Percentiles rank a stretch among this genome's conserved stretches.
Conservation (phyloP, 2,888 invertebrate species). For the Ennomos fuscantarius region DNA sequence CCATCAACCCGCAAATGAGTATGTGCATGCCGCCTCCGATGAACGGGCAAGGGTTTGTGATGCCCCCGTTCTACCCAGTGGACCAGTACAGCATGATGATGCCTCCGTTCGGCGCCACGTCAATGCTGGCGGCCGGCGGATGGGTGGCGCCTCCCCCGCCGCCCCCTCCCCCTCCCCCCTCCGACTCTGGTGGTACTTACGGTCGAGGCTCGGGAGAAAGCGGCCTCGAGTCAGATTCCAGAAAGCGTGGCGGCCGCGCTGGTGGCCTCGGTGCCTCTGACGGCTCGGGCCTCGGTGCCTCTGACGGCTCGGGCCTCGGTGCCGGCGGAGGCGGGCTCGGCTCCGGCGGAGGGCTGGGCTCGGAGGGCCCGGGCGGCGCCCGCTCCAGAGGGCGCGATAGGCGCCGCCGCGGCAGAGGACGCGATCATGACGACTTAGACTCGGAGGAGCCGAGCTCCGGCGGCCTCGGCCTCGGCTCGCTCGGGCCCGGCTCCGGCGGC, state of each 20-base stretch:
- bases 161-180: slow-evolving; percentile 69
- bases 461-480: slow-evolving; percentile 63
- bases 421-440: slow-evolving; percentile 65
- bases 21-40: slow-evolving; percentile 72
- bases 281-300: slow-evolving; percentile 48
- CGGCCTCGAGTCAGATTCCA: slow-evolving; percentile 80
- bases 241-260: slow-evolving; percentile 65
- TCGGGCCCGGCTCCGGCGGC: slow-evolving; percentile 56
- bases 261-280: slow-evolving; percentile 51
- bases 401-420: slow-evolving; percentile 77
- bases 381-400: slow-evolving; percentile 68
- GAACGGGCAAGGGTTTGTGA: slow-evolving; percentile 64
- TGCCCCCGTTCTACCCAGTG: slow-evolving; percentile 73
- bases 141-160: slow-evolving; percentile 69
- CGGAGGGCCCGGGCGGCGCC: slow-evolving; percentile 42
- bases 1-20: slow-evolving; percentile 73
- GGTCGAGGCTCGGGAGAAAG: slow-evolving; percentile 72
- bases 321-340: slow-evolving; percentile 42
- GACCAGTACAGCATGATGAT: slow-evolving; percentile 78
- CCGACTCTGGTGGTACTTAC: slow-evolving; percentile 60
- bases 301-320: slow-evolving; percentile 39
- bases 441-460: slow-evolving; percentile 54
- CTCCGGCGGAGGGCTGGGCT: slow-evolving; percentile 48
- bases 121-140: slow-evolving; percentile 59
- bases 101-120: slow-evolving; percentile 50